phyloP scores from a whole-genome alignment of 2,113 vertebrate genomes.

The Dicerorhinus sumatrensis region DNA sequence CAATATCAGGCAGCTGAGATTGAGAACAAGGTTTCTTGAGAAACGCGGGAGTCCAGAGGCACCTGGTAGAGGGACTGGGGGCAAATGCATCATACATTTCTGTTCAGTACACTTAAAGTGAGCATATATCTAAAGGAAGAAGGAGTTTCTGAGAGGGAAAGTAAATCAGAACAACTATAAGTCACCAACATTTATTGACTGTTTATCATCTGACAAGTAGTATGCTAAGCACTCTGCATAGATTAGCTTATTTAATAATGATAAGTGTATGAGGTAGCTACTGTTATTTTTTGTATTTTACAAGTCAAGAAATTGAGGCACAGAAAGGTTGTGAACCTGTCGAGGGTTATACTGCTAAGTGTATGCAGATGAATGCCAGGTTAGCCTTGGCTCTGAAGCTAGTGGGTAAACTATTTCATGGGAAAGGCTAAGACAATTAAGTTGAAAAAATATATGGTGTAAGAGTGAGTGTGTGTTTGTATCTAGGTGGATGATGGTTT shows the following conservation, averaged over 20 bases:
- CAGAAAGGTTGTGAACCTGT: background rate
- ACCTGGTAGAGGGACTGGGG: background rate
- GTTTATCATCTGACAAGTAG: background rate
- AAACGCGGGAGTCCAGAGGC: background rate
- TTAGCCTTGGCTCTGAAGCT: background rate
- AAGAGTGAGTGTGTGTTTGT: background rate
- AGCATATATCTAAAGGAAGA: background rate
- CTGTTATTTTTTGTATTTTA: background rate
- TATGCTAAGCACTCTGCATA: background rate
- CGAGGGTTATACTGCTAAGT: background rate
- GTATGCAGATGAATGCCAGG: background rate
- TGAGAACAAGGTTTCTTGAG: constrained; percentile 11
- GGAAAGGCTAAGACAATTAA: background rate
- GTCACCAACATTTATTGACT: background rate
- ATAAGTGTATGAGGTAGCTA: constrained; percentile 25
- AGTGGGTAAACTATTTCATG: background rate
- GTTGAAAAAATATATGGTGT: background rate
- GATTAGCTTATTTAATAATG: background rate
- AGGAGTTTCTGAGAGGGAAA: background rate
- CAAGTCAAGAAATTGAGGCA: background rate
- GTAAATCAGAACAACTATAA: background rate
- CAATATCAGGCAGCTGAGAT: background rate
- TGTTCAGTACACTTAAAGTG: background rate
- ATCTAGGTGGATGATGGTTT: background rate
- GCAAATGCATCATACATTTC: background rate